These are phyloP conservation scores for Cecropterus lyciades DNA, from an alignment of 1,140 invertebrate species.

Conservation along the genomic window DNA sequence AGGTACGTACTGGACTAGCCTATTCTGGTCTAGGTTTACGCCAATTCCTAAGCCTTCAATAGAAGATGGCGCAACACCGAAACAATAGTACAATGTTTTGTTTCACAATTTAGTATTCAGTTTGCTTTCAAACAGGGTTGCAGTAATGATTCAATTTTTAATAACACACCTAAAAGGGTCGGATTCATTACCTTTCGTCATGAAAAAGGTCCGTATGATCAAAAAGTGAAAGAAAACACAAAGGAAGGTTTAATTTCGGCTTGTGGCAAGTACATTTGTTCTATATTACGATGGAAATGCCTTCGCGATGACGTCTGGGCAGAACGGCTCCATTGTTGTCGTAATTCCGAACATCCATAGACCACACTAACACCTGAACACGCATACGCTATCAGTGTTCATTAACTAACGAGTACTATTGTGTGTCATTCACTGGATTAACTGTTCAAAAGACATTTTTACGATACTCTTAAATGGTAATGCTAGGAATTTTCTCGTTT, in stretches of 20 bases:
- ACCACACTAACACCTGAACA: constrained; percentile 14
- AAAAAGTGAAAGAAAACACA: constrained; percentile 14
- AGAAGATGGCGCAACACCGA: neutral
- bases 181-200: neutral
- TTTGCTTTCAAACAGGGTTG: neutral
- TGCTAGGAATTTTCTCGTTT: too few relatives aligned
- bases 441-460: too few relatives aligned
- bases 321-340: constrained; percentile 8
- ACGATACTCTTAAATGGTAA: too few relatives aligned
- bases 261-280: constrained; percentile 17
- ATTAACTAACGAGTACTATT: constrained; percentile 19
- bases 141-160: too few relatives aligned
- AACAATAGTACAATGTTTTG: constrained; percentile 19
- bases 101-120: constrained; percentile 21
- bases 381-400: constrained; percentile 11
- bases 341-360: constrained; percentile 1
- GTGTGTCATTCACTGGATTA: constrained; percentile 17
- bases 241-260: constrained; percentile 17
- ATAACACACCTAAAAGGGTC: constrained; percentile 16
- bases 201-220: constrained; percentile 8
- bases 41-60: constrained; percentile 14
- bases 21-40: constrained; percentile 7
- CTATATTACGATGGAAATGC: constrained; percentile 21
- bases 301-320: constrained; percentile 16
- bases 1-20: constrained; percentile 6